phyloP scores from a whole-genome alignment of 2,113 vertebrate species.

The Eulemur macaco region DNA sequence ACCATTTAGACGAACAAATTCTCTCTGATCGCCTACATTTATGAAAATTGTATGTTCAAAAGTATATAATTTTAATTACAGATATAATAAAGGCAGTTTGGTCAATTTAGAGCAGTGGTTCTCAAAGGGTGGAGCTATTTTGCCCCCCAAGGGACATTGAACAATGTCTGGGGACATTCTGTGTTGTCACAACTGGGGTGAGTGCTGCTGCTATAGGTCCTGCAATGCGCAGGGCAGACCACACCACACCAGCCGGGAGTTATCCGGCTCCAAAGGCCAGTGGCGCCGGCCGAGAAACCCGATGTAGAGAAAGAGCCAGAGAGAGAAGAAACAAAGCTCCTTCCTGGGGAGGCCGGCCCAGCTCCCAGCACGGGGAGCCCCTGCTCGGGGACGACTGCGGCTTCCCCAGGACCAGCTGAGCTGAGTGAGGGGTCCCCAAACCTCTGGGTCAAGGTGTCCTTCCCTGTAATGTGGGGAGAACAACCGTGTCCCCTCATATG shows the following conservation, averaged over 20 bases:
- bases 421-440: neutral
- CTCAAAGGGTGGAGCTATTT: neutral
- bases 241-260: rapidly evolving
- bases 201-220: rapidly evolving
- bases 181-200: rapidly evolving
- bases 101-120: neutral
- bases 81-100: rapidly evolving
- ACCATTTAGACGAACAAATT: neutral
- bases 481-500: rapidly evolving
- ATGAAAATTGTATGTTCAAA: neutral
- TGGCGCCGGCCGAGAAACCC: rapidly evolving
- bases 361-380: too few species aligned
- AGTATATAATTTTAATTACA: rapidly evolving
- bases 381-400: neutral
- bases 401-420: rapidly evolving
- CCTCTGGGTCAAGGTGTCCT: rapidly evolving
- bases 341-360: rapidly evolving
- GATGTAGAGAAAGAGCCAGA: rapidly evolving
- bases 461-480: neutral
- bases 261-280: rapidly evolving
- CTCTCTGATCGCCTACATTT: neutral
- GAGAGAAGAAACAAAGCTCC: neutral
- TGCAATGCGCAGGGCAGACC: rapidly evolving
- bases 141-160: rapidly evolving
- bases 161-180: neutral